Base-by-base conservation (phyloP, 2,888 invertebrate species). In the Brachylomia viminalis region DNA sequence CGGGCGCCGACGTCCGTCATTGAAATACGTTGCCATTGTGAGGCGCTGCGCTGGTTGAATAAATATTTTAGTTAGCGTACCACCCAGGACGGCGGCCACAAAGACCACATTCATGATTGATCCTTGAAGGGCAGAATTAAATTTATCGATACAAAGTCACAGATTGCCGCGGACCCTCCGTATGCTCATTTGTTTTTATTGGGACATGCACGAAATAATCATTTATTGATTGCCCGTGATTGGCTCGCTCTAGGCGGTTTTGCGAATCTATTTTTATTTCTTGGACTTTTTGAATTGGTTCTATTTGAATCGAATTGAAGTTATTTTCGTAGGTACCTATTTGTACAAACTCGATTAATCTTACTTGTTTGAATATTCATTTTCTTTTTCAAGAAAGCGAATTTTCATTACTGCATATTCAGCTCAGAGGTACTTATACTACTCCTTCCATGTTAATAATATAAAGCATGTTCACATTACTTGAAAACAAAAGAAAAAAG, bases 1-100 rank as follows among this genome's bases (percentile, higher is more conserved):
- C 90, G 87, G 90, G 90, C 90, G 87, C 86, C 87, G 87, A 87
- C 77, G 87, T 86, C 84, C 92, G 92, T 94, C 94, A 94, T 95
- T 95, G 95, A 95, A 95, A 95, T 94, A 93, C 94, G 94, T 93
- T 93, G 93, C 95, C 94, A 96, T 96, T 96, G 96, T 96, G 90
- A 90, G 89, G 90, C 89, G 87, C 89, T 89, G 90, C 89, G 87
- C 89, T 89, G 89, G 84, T 89, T 95, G 95, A 95, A 95, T 96
- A 96, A 96, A 96, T 95, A 96, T 95, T 95, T 95, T 93, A 93
- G 89, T 93, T 92, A 92, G 91, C 92, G 92, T 93, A 93, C 96
- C 95, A 96, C 96, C 95, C 95, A 96, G 89, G 85, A 93, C 93
- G 95, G 94, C 92, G 87, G 86, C 86, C 89, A 93, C 93, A 94